Conservation (phyloP, 2,113 vertebrate genomes). For the Mesitornis unicolor region DNA sequence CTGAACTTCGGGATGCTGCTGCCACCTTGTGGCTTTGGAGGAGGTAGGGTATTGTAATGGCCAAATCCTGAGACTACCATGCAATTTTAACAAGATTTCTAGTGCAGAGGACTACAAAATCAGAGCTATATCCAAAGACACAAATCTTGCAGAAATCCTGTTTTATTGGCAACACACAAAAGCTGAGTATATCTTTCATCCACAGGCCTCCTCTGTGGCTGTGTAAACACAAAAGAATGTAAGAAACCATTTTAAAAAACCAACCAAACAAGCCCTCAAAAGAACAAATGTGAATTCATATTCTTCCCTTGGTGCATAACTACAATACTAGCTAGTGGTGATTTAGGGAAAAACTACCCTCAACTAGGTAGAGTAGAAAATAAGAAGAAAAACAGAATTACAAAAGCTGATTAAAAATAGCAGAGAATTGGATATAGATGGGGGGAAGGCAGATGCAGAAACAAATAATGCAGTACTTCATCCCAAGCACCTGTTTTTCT, state of each 20-base stretch:
- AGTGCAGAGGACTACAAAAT: rapidly evolving
- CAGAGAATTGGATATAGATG: background rate
- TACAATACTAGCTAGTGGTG: background rate
- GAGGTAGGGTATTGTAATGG: rapidly evolving
- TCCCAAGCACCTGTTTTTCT: background rate
- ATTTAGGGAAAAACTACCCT: background rate
- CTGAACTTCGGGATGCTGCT: background rate
- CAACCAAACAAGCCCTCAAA: background rate
- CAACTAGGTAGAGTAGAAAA: background rate
- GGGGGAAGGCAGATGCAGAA: background rate
- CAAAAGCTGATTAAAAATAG: background rate
- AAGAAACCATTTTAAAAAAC: background rate
- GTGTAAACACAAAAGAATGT: background rate
- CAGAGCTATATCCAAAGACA: background rate
- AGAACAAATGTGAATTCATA: background rate
- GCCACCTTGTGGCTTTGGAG: background rate
- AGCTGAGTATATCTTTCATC: background rate
- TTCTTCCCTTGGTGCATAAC: background rate
- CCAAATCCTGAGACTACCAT: rapidly evolving
- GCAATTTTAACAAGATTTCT: background rate
- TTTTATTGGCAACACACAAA: background rate
- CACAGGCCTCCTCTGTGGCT: background rate
- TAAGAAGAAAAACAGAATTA: background rate
- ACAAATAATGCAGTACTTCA: background rate
- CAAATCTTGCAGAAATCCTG: rapidly evolving